Evolutionary conservation across 2,888 invertebrate species (phyloP), one percentile per base, ranked within the genome.

Genomic region (Yponomeuta malinellus): DNA sequence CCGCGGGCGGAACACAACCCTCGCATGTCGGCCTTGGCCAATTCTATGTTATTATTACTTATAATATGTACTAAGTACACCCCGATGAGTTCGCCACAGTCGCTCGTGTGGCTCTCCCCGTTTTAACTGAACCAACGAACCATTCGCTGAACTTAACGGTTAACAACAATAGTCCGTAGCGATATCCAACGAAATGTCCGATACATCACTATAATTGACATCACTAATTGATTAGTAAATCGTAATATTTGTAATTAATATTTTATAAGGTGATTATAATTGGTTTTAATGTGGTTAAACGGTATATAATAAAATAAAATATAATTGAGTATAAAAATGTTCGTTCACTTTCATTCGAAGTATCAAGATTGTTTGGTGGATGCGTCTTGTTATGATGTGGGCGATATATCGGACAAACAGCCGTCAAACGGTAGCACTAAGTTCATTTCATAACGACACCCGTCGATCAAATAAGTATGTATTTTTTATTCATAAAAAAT

Each of bases 81-180:
- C 78, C 77, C 70, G 4, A 75, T 77, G 75, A 79, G 77, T 79
- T 78, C 74, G 83, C 83, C 82, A 79, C 76, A 74, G 77, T 81
- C 80, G 83, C 81, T 83, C 78, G 81, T 83, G 78, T 81, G 81
- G 82, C 82, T 83, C 83, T 81, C 83, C 80, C 82, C 77, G 81
- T 83, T 84, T 83, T 86, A 84, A 85, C 86, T 88, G 88, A 84
- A 87, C 81, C 74, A 52, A 72, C 72, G 69, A 76, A 75, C 73
- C 72, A 71, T 33, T 31, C 37, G 66, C 10, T 12, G 66, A 37
- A 37, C 31, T 66, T 10, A 33, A 71, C 72, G 74, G 73, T 74
- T 74, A 74, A 75, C 72, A 71, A 74, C 74, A 78, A 78, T 15
- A 59, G 15, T 59, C 12, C 52, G 12, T 12, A 59, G 75, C 73